These are phyloP conservation scores for Hydrozoanthus gracilis DNA, from an alignment of 92 coral and sea anemone species.

Conservation along the genomic window DNA sequence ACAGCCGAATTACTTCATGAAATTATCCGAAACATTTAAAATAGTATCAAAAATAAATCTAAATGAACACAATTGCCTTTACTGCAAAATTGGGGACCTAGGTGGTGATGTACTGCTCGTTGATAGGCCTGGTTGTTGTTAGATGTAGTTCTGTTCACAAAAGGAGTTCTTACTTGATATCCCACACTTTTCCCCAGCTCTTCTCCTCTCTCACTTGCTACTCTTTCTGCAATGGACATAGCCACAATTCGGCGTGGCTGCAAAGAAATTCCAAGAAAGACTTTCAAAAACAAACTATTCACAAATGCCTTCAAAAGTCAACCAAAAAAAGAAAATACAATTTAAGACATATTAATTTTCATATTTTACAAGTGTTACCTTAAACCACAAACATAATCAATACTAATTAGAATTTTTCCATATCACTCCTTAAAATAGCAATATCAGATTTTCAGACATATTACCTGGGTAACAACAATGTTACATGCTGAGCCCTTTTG, in stretches of 20 bases:
- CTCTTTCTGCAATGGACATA: constrained; percentile 96
- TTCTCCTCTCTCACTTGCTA: constrained; percentile 94
- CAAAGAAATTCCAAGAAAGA: background rate
- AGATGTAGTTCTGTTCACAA: background rate
- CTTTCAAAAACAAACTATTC: background rate
- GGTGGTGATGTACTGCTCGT: no score
- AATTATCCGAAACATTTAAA: no score
- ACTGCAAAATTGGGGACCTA: no score
- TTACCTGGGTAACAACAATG: constrained; percentile 93
- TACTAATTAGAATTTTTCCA: no score
- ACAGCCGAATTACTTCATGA: no score
- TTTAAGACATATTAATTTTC: no score
- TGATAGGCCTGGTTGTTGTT: background rate
- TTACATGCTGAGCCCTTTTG: constrained; percentile 82
- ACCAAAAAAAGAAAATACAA: background rate
- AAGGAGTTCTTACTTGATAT: constrained; percentile 73
- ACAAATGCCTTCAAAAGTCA: background rate
- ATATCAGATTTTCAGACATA: no score
- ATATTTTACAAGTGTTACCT: no score
- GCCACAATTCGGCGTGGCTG: constrained; percentile 92
- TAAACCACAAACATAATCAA: no score
- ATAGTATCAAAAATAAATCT: no score
- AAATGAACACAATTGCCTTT: no score
- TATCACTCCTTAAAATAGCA: no score
- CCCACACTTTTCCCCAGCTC: constrained; percentile 83